phyloP scores from a whole-genome alignment of 1,140 invertebrate species.

The Zaprionus africanus region DNA sequence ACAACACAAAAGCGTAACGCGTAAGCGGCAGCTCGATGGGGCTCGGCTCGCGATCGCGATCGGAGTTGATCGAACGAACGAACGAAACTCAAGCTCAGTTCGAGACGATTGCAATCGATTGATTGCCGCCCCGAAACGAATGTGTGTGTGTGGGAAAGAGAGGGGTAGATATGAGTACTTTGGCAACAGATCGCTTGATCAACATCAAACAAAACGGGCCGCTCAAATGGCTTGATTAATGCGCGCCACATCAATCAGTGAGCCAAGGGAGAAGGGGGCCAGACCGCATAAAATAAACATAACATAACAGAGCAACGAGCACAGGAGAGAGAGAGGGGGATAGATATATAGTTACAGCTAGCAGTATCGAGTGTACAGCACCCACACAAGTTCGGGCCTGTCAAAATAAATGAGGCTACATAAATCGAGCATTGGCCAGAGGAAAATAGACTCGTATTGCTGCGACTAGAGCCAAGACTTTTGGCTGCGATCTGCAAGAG shows the following conservation, averaged over 20 bases:
- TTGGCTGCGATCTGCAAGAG: conserved; percentile 14
- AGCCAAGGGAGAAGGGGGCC: conserved; percentile 5
- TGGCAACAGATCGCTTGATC: conserved; percentile 71
- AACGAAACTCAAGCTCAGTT: conserved; percentile 10
- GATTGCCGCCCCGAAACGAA: conserved; percentile 24
- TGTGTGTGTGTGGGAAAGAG: conserved; percentile 4
- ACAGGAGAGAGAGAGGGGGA: background rate
- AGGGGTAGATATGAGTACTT: conserved; percentile 49
- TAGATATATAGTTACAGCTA: conserved; percentile 6
- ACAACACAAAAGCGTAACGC: conserved; percentile 40
- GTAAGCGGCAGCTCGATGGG: conserved; percentile 43
- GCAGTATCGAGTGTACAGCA: conserved; percentile 22
- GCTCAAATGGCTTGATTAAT: conserved; percentile 79
- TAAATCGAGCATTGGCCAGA: conserved; percentile 58
- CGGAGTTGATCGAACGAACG: conserved; percentile 25
- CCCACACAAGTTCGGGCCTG: conserved; percentile 42
- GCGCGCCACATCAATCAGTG: conserved; percentile 77
- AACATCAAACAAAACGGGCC: conserved; percentile 69
- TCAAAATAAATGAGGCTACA: conserved; percentile 75
- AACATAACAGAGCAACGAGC: conserved; percentile 37
- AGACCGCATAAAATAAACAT: conserved; percentile 31
- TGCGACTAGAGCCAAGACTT: conserved; percentile 15
- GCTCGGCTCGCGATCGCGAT: conserved; percentile 4
- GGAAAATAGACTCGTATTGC: conserved; percentile 14
- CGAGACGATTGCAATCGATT: conserved; percentile 11